Evolutionary conservation across 2,113 vertebrate species (phyloP).

Genomic region (Athene noctua): DNA sequence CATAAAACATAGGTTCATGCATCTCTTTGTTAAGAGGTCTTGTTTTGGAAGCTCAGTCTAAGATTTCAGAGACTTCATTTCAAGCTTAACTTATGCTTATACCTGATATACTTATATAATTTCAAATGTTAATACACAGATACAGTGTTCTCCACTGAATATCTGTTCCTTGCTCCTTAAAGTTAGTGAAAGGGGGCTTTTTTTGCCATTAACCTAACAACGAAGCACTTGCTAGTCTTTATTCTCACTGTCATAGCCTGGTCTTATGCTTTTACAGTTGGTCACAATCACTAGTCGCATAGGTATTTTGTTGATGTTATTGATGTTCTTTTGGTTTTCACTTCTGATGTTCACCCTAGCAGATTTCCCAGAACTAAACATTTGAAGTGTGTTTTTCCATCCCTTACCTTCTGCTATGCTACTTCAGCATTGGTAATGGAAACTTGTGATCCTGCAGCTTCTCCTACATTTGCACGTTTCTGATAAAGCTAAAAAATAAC

Average conservation of each 20-base stretch:
- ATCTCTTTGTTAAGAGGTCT: background rate
- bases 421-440: background rate
- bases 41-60: background rate
- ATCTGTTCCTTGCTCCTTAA: background rate
- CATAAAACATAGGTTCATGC: background rate
- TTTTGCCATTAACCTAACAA: background rate
- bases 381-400: background rate
- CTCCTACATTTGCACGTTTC: background rate
- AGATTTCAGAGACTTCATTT: background rate
- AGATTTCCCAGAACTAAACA: background rate
- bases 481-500: background rate
- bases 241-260: background rate
- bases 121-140: background rate
- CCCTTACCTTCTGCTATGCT: background rate
- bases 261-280: background rate
- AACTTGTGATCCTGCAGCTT: background rate
- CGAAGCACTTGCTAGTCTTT: background rate
- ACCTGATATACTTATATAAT: background rate
- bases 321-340: background rate
- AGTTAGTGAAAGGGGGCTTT: accelerated
- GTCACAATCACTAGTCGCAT: background rate
- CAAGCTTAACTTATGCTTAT: background rate
- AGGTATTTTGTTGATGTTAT: background rate
- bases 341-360: background rate
- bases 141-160: background rate